Evolutionary conservation across 2,113 vertebrate genomes (phyloP).

Genomic region (Hypocryptadius cinnamomeus): DNA sequence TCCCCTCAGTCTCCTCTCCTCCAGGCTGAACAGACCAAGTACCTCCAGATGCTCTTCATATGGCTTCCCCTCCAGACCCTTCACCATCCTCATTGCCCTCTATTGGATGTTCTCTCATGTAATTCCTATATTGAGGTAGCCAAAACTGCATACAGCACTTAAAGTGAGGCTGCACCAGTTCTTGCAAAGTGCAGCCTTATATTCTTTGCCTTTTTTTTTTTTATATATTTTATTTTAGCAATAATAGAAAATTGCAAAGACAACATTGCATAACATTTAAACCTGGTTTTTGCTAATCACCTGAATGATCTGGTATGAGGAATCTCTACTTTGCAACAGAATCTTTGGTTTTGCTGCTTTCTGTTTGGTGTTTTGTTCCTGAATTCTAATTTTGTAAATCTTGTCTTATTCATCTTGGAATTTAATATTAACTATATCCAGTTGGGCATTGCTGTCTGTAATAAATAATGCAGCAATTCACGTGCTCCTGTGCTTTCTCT

Average conservation of each 20-base stretch:
- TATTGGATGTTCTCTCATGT: not conserved
- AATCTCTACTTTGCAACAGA: not conserved
- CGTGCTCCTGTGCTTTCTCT: not conserved
- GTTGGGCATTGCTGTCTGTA: not conserved
- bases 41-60: rapidly evolving
- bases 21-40: not conserved
- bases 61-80: rapidly evolving
- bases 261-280: not conserved
- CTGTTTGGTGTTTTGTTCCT: not conserved
- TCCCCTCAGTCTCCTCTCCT: not conserved
- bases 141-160: not conserved
- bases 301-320: not conserved
- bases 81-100: not conserved
- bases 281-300: not conserved
- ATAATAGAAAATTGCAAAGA: not conserved
- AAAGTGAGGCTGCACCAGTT: not conserved
- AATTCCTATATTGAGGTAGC: not conserved
- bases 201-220: not conserved
- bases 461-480: not conserved
- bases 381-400: not conserved
- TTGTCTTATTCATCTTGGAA: not conserved
- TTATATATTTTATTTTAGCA: not conserved
- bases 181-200: not conserved
- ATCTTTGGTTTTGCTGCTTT: not conserved
- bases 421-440: not conserved